Evolutionary conservation across 1,140 invertebrate genomes (phyloP).

Genomic region (Drosophila lowei): DNA sequence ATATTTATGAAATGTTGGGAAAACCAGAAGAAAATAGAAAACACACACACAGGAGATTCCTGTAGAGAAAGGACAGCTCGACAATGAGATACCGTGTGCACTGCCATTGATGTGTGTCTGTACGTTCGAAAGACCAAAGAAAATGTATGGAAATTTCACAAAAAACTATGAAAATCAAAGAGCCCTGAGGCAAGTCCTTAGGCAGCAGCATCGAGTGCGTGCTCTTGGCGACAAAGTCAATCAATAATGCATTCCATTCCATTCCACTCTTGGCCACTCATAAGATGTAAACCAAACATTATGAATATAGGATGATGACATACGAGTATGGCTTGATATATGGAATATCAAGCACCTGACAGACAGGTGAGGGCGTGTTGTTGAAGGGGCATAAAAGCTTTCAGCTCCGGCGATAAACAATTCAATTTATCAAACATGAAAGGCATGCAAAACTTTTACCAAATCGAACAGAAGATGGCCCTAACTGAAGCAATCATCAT

Average conservation of each 20-base stretch:
- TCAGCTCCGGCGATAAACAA: conserved; percentile 41
- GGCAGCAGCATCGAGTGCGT: conserved; percentile 1
- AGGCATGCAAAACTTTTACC: background rate
- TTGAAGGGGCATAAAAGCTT: conserved; percentile 12
- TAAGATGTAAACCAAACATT: conserved; percentile 49
- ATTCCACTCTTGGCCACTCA: conserved; percentile 22
- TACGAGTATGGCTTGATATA: conserved; percentile 3
- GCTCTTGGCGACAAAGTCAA: conserved; percentile 31
- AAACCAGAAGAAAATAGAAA: background rate
- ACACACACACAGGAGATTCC: background rate
- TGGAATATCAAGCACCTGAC: conserved; percentile 51
- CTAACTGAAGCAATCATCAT: too few species aligned
- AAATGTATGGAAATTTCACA: background rate
- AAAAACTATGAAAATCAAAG: background rate
- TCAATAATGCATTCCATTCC: conserved; percentile 53
- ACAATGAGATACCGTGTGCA: background rate
- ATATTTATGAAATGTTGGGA: conserved; percentile 26
- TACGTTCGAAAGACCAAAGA: too few species aligned
- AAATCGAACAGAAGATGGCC: too few species aligned
- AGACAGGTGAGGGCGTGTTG: conserved; percentile 16
- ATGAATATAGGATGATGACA: conserved; percentile 39
- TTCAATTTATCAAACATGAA: conserved; percentile 53
- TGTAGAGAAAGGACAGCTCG: too few species aligned
- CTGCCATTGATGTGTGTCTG: background rate
- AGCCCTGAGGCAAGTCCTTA: conserved; percentile 4